Conservation (phyloP, 2,113 vertebrate species). For the Melanerpes formicivorus region DNA sequence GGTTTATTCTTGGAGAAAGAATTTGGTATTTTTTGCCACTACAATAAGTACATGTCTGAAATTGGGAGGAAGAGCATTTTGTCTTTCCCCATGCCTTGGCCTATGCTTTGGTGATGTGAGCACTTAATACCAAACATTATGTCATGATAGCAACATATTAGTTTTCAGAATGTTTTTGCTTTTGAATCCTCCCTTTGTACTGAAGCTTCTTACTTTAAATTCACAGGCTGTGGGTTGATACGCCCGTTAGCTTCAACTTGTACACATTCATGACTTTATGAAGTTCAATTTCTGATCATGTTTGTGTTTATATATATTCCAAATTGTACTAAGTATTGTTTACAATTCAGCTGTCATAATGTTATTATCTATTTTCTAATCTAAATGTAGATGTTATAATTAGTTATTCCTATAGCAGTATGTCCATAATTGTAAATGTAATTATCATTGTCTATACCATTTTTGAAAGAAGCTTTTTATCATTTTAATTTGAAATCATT, state of each 20-base stretch:
- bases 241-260: slow-evolving; percentile 17
- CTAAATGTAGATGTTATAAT: background rate
- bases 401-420: background rate
- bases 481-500: background rate
- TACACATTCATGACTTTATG: background rate
- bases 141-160: background rate
- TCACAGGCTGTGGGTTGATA: slow-evolving; percentile 33
- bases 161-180: slow-evolving; percentile 65
- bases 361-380: background rate
- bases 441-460: background rate
- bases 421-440: background rate
- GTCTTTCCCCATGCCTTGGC: background rate
- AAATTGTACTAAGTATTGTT: background rate
- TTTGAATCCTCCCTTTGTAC: slow-evolving; percentile 12
- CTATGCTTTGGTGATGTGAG: background rate
- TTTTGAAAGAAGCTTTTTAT: background rate
- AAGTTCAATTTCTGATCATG: background rate
- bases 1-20: background rate
- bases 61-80: background rate
- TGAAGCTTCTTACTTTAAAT: slow-evolving; percentile 54
- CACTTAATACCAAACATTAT: background rate
- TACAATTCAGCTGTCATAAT: background rate
- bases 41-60: background rate
- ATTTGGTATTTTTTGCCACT: background rate
- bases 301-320: background rate